These are phyloP conservation scores for Flexamia atlantica DNA, from an alignment of 2,888 invertebrate species.

Conservation along the genomic window DNA sequence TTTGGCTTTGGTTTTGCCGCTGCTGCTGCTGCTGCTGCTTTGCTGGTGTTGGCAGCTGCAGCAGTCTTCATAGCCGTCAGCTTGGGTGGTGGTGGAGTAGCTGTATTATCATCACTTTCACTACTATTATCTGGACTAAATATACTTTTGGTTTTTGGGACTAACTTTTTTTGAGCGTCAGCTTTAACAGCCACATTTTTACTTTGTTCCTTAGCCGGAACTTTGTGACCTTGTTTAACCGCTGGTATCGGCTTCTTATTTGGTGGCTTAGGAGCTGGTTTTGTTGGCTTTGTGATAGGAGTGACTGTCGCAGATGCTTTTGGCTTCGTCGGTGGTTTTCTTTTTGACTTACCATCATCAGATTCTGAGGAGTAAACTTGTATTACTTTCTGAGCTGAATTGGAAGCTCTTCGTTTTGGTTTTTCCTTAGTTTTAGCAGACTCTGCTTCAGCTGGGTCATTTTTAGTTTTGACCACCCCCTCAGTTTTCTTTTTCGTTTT, in stretches of 20 bases:
- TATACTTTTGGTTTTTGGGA: constrained; percentile 76
- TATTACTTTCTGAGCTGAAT: constrained; percentile 75
- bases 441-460: constrained; percentile 60
- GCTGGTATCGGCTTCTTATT: constrained; percentile 66
- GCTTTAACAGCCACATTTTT: constrained; percentile 68
- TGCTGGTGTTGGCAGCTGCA: constrained; percentile 72
- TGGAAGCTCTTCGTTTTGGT: constrained; percentile 74
- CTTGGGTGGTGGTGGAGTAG: constrained; percentile 74
- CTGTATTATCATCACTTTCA: constrained; percentile 76
- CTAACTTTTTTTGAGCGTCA: constrained; percentile 80
- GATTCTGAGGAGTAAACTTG: constrained; percentile 79
- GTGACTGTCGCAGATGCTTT: constrained; percentile 81
- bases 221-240: constrained; percentile 73
- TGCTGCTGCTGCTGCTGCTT: no score
- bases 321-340: constrained; percentile 79
- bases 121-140: constrained; percentile 89
- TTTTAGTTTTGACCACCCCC: constrained; percentile 60
- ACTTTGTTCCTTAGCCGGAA: constrained; percentile 70
- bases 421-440: constrained; percentile 73
- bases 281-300: constrained; percentile 77
- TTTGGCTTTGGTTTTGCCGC: constrained; percentile 74
- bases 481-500: constrained; percentile 68
- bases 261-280: constrained; percentile 74
- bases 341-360: constrained; percentile 78
- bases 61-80: constrained; percentile 74